These are phyloP conservation scores for Emberiza fucata DNA, from an alignment of 2,113 vertebrate species.

Conservation along the genomic window DNA sequence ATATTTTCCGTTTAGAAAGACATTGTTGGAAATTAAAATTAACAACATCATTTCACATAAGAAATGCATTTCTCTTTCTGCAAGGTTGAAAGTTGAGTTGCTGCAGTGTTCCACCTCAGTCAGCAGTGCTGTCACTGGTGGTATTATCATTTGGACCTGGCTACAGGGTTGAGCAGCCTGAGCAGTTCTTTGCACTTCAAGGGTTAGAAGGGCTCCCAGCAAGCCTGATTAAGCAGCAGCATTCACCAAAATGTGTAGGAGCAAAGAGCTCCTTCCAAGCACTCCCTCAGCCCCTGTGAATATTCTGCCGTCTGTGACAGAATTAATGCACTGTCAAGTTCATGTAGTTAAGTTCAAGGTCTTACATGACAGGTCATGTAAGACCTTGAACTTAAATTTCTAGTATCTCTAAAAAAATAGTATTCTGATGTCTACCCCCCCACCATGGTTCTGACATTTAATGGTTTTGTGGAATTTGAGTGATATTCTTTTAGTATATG, in stretches of 20 bases:
- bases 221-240: not conserved
- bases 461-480: not conserved
- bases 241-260: not conserved
- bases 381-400: not conserved
- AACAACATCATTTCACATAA: not conserved
- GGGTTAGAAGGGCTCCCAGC: not conserved
- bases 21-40: not conserved
- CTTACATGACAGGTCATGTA: not conserved
- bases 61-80: not conserved
- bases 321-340: not conserved
- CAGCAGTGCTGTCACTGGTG: not conserved
- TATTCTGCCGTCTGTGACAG: not conserved
- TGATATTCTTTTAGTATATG: not conserved
- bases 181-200: not conserved
- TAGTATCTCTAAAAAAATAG: not conserved
- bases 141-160: not conserved
- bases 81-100: not conserved
- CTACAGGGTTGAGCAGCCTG: not conserved
- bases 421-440: not conserved
- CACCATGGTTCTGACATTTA: not conserved
- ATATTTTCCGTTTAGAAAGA: not conserved
- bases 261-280: not conserved
- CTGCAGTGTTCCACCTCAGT: not conserved
- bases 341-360: not conserved
- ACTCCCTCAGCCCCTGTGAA: accelerated